Evolutionary conservation across 2,888 invertebrate genomes (phyloP), one percentile per base, ranked within the genome.

Genomic region (Drosophila rubida): DNA sequence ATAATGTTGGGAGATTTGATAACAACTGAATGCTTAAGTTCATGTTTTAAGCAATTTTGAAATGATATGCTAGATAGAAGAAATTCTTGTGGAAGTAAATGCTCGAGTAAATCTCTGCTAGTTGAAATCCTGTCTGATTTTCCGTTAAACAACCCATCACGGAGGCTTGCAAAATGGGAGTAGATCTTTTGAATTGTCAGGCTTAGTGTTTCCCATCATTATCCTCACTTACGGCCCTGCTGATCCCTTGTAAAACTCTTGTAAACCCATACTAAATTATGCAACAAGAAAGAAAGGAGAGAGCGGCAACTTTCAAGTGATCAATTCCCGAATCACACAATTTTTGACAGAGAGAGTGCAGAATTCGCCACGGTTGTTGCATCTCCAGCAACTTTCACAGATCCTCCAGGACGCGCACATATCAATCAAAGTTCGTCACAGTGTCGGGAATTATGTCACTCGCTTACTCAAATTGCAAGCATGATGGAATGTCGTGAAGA

Each of bases 371-470:
- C 49, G 87, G 60, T 66, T 83, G 87, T 87, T 88, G 76, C 57
- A 58, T 62, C 37, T 27, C 19, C 46, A 35, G 65, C 32, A 63
- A 68, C 71, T 77, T 82, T 75, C 80, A 67, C 83, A 68, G 80
- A 86, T 86, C 80, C 59, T 66, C n/a, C 49, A 7, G 69, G 39
- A 64, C 66, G 27, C 50, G 71, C 80, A 74, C 87, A 75, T 81
- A 90, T 90, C 90, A 90, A 90, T 90, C 90, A 90, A 90, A 89
- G 85, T 90, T 90, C 90, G 90, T 90, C 87, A 87, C 76, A 80
- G 88, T 89, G 90, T 89, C 89, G 78, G 78, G 89, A 90, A 90
- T 90, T 90, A 90, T 90, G 90, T 90, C 90, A 90, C 78, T 84
- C 84, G 80, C 79, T 85, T 90, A 80, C 90, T 90, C 90, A 90